A percentile compares a stretch with the other conserved stretches of the same genome.
phyloP scores from a whole-genome alignment of 2,113 vertebrate genomes.

The Rhabdomys dilectus region DNA sequence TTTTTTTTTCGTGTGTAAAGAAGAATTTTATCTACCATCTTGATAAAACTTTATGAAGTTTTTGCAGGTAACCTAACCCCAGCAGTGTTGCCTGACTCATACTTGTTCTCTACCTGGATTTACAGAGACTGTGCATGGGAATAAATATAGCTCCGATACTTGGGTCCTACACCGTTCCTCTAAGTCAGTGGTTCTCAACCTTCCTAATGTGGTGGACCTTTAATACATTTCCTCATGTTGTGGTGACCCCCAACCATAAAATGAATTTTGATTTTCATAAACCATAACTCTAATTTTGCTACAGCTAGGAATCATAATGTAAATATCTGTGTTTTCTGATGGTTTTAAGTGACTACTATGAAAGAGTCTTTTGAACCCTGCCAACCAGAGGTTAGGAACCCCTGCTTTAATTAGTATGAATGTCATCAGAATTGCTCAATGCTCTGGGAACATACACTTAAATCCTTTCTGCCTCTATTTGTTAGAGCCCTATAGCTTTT shows the following conservation, averaged over 20 bases:
- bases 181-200: not conserved
- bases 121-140: not conserved
- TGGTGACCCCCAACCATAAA: not conserved
- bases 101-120: not conserved
- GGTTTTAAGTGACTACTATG: not conserved
- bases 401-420: not conserved
- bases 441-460: not conserved
- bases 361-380: not conserved
- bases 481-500: not conserved
- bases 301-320: not conserved
- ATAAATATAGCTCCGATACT: not conserved
- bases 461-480: rapidly evolving
- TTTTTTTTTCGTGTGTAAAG: not conserved
- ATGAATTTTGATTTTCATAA: not conserved
- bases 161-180: not conserved
- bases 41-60: slow-evolving; percentile 50
- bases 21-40: slow-evolving; percentile 80
- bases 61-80: not conserved
- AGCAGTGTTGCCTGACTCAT: not conserved
- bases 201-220: not conserved
- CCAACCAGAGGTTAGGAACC: not conserved
- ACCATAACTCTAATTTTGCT: not conserved
- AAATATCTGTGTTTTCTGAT: not conserved
- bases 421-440: not conserved
- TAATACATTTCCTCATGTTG: not conserved